Evolutionary conservation across 2,113 vertebrate species (phyloP).

Genomic region (Eulemur macaco): DNA sequence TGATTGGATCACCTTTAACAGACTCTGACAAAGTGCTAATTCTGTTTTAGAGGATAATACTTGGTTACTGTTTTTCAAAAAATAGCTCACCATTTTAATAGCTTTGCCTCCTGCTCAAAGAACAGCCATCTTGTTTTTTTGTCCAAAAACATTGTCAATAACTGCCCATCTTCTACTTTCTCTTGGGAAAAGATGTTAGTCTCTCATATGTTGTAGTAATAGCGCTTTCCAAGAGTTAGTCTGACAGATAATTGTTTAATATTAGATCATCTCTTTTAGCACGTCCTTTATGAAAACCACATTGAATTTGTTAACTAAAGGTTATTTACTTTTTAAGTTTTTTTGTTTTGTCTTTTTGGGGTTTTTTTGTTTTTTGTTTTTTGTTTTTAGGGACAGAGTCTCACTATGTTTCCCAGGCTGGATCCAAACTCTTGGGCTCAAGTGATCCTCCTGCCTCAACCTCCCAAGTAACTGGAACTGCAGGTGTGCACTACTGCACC

Average conservation of each 20-base stretch:
- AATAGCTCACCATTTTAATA: not conserved
- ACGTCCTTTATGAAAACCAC: not conserved
- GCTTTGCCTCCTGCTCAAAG: not conserved
- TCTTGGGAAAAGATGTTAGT: not conserved
- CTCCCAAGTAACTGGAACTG: not conserved
- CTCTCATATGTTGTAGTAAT: slow-evolving; percentile 7
- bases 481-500: too few species aligned
- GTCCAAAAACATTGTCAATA: not conserved
- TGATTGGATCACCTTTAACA: not conserved
- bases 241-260: not conserved
- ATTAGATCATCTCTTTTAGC: not conserved
- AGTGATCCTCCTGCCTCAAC: not conserved
- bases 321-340: not conserved
- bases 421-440: not conserved
- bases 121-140: not conserved
- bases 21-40: not conserved
- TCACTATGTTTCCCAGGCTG: not conserved
- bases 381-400: not conserved
- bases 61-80: not conserved
- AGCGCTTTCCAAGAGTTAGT: not conserved
- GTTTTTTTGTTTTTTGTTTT: not conserved
- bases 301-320: not conserved
- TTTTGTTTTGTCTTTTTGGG: not conserved
- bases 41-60: not conserved
- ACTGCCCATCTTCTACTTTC: not conserved